These are phyloP conservation scores for Helobdella robusta DNA, from an alignment of 2,888 invertebrate species.

Conservation along the genomic window DNA sequence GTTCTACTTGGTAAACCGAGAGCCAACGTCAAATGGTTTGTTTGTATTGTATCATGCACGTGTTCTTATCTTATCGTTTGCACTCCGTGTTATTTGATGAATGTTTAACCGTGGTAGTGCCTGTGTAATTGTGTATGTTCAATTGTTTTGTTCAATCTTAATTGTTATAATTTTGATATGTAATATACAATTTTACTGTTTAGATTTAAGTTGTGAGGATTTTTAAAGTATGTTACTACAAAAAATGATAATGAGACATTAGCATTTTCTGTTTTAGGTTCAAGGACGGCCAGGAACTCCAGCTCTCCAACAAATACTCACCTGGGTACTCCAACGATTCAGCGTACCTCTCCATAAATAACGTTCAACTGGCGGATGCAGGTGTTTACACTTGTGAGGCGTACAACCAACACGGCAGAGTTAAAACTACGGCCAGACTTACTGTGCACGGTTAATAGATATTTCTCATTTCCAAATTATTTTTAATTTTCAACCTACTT, in stretches of 20 bases:
- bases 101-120: background rate
- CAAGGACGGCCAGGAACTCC: constrained; percentile 39
- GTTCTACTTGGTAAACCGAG: constrained; percentile 43
- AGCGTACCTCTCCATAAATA: constrained; percentile 60
- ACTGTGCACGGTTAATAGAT: constrained; percentile 32
- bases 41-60: too few relatives aligned
- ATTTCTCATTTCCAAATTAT: too few relatives aligned
- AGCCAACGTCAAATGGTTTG: constrained; percentile 50
- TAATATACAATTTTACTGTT: too few relatives aligned
- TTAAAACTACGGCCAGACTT: constrained; percentile 33
- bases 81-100: background rate
- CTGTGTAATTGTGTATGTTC: background rate
- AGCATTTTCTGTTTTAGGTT: constrained; percentile 34
- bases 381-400: constrained; percentile 38
- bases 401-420: constrained; percentile 33
- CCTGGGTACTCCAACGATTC: constrained; percentile 31
- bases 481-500: too few relatives aligned
- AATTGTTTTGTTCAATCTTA: too few relatives aligned
- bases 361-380: constrained; percentile 52
- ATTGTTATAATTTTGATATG: too few relatives aligned
- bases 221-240: background rate
- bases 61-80: background rate
- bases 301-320: constrained; percentile 28
- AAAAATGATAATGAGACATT: background rate
- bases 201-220: too few relatives aligned